These are phyloP conservation scores for Belgica antarctica DNA, from an alignment of 2,888 invertebrate genomes.

Conservation along the genomic window DNA sequence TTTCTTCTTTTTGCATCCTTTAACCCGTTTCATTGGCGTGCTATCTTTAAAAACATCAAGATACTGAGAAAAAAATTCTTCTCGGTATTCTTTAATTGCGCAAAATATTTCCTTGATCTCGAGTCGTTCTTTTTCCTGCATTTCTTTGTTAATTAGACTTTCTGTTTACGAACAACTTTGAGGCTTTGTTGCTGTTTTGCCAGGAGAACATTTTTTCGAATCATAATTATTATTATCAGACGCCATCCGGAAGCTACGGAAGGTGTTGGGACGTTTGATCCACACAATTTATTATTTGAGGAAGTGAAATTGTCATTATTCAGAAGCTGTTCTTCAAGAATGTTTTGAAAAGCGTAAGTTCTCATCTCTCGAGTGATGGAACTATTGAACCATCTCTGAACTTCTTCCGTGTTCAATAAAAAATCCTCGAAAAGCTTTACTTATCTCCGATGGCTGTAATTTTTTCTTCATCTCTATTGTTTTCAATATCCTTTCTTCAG, in stretches of 20 bases:
- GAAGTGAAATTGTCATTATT: too few relatives aligned
- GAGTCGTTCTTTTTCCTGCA: too few relatives aligned
- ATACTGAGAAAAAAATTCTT: too few relatives aligned
- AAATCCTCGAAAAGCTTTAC: background rate
- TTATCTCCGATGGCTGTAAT: background rate
- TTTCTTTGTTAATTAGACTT: constrained; percentile 2
- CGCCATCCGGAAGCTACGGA: too few relatives aligned
- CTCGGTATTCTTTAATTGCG: constrained; percentile 2
- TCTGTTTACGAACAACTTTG: too few relatives aligned
- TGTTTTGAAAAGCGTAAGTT: too few relatives aligned
- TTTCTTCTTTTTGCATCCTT: constrained; percentile 16
- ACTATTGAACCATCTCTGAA: too few relatives aligned
- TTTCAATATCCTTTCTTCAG: too few relatives aligned
- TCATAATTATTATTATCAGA: too few relatives aligned
- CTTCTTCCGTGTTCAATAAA: background rate
- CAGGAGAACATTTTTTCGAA: background rate
- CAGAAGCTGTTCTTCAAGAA: too few relatives aligned
- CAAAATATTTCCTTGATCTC: background rate
- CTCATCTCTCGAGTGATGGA: too few relatives aligned
- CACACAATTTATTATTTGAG: background rate
- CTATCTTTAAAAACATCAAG: background rate
- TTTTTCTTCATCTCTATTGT: background rate
- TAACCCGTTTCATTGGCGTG: background rate
- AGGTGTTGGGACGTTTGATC: too few relatives aligned
- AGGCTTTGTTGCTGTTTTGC: background rate